These are phyloP conservation scores for Bettongia penicillata DNA, from an alignment of 2,113 vertebrate genomes.

Conservation along the genomic window DNA sequence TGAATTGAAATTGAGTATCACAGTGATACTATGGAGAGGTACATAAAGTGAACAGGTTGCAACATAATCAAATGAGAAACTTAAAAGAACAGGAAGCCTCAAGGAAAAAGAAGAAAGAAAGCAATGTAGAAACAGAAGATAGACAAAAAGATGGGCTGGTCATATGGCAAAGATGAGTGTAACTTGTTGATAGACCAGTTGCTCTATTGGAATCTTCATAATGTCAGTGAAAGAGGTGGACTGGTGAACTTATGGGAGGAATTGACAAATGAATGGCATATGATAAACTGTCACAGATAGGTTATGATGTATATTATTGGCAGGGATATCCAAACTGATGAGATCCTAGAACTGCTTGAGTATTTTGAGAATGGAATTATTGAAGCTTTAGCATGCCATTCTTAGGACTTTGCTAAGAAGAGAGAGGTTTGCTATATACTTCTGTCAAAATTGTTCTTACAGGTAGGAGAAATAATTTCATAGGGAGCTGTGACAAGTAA, in stretches of 20 bases:
- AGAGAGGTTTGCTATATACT: neutral
- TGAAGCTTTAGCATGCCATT: neutral
- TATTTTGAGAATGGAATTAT: neutral
- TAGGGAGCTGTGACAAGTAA: neutral
- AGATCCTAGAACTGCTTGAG: neutral
- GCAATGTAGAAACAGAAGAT: neutral
- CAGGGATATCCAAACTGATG: neutral
- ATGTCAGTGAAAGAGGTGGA: neutral
- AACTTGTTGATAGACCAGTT: neutral
- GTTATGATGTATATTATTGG: neutral
- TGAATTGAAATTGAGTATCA: neutral
- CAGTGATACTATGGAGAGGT: neutral
- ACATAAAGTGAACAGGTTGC: neutral
- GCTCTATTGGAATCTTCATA: neutral
- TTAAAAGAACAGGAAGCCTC: neutral
- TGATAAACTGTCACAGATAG: neutral
- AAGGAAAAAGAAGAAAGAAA: neutral
- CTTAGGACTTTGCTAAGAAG: neutral
- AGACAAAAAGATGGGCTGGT: too few species aligned
- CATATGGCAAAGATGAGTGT: neutral
- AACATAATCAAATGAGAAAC: neutral
- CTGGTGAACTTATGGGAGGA: neutral
- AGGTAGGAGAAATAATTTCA: neutral
- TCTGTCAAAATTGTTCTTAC: neutral
- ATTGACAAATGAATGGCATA: neutral